A percentile compares a stretch with the other conserved stretches of the same genome.
phyloP scores from a whole-genome alignment of 2,888 invertebrate genomes.

The Napeogenes sylphis region DNA sequence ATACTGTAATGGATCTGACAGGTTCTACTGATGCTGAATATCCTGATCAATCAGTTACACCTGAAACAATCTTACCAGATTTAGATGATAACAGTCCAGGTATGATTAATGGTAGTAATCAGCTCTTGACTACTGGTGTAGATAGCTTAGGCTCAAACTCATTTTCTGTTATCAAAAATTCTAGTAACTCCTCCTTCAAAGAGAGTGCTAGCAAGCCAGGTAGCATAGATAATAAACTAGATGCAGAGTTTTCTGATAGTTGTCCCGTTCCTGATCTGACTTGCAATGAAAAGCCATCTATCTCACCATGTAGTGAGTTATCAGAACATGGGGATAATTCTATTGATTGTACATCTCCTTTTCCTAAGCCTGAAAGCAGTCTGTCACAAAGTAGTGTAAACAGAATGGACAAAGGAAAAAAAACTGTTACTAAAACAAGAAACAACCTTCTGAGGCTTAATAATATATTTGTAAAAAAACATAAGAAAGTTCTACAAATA shows the following conservation, averaged over 20 bases:
- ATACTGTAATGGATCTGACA: slow-evolving; percentile 69
- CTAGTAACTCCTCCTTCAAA: slow-evolving; percentile 57
- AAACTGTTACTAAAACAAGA: slow-evolving; percentile 20
- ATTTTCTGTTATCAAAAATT: slow-evolving; percentile 70
- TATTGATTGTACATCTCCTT: slow-evolving; percentile 48
- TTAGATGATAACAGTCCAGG: slow-evolving; percentile 61
- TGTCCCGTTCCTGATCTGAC: slow-evolving; percentile 71
- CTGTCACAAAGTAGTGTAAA: slow-evolving; percentile 37
- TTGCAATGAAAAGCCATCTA: slow-evolving; percentile 73
- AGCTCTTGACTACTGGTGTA: slow-evolving; percentile 47
- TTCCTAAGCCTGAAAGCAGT: slow-evolving; percentile 47
- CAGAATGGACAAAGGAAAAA: slow-evolving; percentile 34
- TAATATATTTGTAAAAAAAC: slow-evolving; percentile 67
- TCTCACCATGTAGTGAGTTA: slow-evolving; percentile 72
- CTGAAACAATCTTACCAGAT: slow-evolving; percentile 67
- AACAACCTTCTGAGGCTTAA: slow-evolving; percentile 53
- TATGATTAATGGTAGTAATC: slow-evolving; percentile 44
- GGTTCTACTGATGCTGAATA: slow-evolving; percentile 58
- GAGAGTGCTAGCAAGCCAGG: slow-evolving; percentile 48
- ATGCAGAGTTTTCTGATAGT: slow-evolving; percentile 65
- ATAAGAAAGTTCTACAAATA: slow-evolving; percentile 68
- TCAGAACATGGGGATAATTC: slow-evolving; percentile 70
- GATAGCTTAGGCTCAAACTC: slow-evolving; percentile 54
- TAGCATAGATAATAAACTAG: slow-evolving; percentile 54
- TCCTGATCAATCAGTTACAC: slow-evolving; percentile 44